These are phyloP conservation scores for Oryzias woworae DNA, from an alignment of 2,113 vertebrate species.

Conservation along the genomic window DNA sequence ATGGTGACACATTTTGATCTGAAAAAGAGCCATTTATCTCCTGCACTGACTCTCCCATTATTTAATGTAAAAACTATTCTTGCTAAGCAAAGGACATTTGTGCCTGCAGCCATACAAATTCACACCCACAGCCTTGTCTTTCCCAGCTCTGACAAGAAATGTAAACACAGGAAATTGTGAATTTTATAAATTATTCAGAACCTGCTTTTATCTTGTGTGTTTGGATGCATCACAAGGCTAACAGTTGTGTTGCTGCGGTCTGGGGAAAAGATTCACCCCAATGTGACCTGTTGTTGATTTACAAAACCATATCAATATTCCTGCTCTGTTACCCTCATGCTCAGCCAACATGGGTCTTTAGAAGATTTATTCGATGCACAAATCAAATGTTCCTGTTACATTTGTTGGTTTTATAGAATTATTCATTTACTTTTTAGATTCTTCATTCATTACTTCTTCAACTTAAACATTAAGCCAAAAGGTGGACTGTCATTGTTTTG, in stretches of 20 bases:
- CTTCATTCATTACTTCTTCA: neutral
- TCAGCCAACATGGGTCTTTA: neutral
- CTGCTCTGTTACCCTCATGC: conserved; percentile 7
- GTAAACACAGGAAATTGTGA: conserved; percentile 46
- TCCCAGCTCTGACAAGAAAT: conserved; percentile 17
- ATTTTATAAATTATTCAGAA: conserved; percentile 46
- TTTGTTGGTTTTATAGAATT: too few species aligned
- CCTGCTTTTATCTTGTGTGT: conserved; percentile 40
- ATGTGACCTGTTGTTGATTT: conserved; percentile 34
- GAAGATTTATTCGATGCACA: neutral
- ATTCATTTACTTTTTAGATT: too few species aligned
- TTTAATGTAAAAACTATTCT: too few species aligned
- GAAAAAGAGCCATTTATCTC: too few species aligned
- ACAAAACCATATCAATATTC: conserved; percentile 7
- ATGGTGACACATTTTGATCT: too few species aligned
- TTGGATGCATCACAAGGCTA: conserved; percentile 26
- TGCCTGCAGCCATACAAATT: too few species aligned
- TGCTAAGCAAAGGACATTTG: too few species aligned
- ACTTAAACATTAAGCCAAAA: neutral
- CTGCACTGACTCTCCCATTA: too few species aligned
- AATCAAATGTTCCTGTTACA: conserved; percentile 4
- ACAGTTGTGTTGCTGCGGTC: conserved; percentile 14
- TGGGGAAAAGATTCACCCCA: conserved; percentile 21
- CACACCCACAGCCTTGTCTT: conserved; percentile 6
- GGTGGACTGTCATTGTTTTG: too few species aligned